phyloP scores from a whole-genome alignment of 2,113 vertebrate genomes.

The Talpa occidentalis region DNA sequence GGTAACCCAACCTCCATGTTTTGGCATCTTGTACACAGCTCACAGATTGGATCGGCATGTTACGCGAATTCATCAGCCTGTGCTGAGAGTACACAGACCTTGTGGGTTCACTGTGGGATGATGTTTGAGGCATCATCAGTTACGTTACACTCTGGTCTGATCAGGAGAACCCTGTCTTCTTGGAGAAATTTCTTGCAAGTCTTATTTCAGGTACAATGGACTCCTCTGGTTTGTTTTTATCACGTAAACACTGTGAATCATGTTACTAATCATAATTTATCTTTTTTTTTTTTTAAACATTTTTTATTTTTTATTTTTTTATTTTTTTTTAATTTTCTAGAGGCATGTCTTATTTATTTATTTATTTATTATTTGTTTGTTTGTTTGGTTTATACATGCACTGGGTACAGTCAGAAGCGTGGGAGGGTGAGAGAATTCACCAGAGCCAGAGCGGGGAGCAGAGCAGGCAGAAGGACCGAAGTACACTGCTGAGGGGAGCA shows the following conservation, averaged over 20 bases:
- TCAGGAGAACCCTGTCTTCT: background rate
- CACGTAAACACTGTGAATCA: background rate
- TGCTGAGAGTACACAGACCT: too few relatives aligned
- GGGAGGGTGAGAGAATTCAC: too few relatives aligned
- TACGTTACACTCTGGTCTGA: background rate
- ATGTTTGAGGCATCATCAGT: background rate
- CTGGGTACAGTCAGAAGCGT: too few relatives aligned
- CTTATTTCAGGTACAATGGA: background rate
- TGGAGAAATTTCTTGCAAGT: background rate
- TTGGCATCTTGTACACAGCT: background rate
- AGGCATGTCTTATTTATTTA: too few relatives aligned
- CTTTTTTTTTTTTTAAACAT: too few relatives aligned
- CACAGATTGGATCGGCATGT: rapidly evolving
- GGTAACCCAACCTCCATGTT: background rate
- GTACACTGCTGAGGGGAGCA: too few relatives aligned
- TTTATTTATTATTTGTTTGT: too few relatives aligned
- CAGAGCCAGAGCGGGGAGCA: too few relatives aligned
- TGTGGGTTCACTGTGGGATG: background rate
- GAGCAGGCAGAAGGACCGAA: too few relatives aligned
- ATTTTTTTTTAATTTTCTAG: too few relatives aligned
- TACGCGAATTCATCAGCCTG: background rate
- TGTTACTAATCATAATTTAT: background rate
- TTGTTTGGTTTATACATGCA: too few relatives aligned
- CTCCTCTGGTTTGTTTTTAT: background rate
- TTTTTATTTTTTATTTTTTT: too few relatives aligned